These are phyloP conservation scores for Hippocampus zosterae DNA, from an alignment of 2,113 vertebrate genomes.

Conservation along the genomic window DNA sequence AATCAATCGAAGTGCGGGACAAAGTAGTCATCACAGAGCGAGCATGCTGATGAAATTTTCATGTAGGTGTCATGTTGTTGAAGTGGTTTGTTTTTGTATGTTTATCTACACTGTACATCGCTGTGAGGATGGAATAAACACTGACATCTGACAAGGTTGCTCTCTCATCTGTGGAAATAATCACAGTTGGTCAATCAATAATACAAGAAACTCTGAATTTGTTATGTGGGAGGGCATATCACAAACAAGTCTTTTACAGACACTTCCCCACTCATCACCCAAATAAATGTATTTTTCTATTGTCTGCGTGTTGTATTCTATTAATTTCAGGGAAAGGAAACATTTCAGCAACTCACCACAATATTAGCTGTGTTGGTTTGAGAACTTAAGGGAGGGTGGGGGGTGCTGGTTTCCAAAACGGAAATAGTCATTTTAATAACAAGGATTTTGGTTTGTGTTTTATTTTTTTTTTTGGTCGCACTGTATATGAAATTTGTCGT, in stretches of 20 bases:
- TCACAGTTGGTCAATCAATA: constrained; percentile 3
- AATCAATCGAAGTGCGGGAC: neutral
- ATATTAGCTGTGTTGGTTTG: constrained; percentile 18
- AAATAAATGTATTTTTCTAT: constrained; percentile 40
- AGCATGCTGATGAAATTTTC: constrained; percentile 5
- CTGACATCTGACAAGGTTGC: constrained; percentile 5
- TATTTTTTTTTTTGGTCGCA: neutral
- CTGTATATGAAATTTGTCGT: too few relatives aligned
- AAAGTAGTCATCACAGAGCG: constrained; percentile 9
- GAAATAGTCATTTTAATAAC: neutral
- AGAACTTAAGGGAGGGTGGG: neutral
- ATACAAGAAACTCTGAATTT: constrained; percentile 1
- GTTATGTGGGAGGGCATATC: constrained; percentile 5
- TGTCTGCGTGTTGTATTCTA: neutral
- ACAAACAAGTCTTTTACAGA: neutral
- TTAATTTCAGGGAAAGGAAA: too few relatives aligned
- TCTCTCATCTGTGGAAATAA: constrained; percentile 6
- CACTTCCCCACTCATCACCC: constrained; percentile 20
- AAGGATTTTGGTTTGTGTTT: neutral
- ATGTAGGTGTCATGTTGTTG: neutral
- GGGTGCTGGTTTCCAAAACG: neutral
- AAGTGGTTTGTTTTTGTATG: constrained; percentile 4
- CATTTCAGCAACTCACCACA: neutral
- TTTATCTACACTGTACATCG: neutral
- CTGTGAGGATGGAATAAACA: neutral